These are phyloP conservation scores for Nebria salina DNA, from an alignment of 2,888 invertebrate species.

Conservation along the genomic window DNA sequence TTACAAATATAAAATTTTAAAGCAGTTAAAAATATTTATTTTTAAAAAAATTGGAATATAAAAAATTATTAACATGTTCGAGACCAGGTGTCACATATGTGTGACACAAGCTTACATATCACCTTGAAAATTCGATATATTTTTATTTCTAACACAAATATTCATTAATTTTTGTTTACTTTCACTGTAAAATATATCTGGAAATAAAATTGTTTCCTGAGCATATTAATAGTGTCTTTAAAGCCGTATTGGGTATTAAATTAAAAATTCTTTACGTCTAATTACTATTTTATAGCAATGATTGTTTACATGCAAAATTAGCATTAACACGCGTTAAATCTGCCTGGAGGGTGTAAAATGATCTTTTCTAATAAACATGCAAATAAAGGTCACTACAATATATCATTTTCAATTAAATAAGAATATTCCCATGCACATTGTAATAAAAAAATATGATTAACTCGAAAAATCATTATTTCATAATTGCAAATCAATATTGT, in stretches of 20 bases:
- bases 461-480: not conserved
- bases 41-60: no score
- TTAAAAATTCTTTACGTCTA: not conserved
- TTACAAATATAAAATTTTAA: no score
- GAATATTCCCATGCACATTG: not conserved
- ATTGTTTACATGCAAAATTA: not conserved
- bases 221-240: no score
- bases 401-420: not conserved
- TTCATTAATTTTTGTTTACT: no score
- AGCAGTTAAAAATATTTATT: no score
- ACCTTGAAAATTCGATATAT: no score
- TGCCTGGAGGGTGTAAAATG: not conserved
- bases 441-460: not conserved
- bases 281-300: not conserved
- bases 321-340: not conserved
- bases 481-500: not conserved
- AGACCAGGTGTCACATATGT: no score
- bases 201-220: no score
- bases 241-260: not conserved
- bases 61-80: no score
- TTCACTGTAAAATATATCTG: no score
- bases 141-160: no score
- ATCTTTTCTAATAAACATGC: not conserved
- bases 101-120: no score
- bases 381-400: not conserved